phyloP scores from a whole-genome alignment of 2,888 invertebrate species.

The Hyppa rectilinea region DNA sequence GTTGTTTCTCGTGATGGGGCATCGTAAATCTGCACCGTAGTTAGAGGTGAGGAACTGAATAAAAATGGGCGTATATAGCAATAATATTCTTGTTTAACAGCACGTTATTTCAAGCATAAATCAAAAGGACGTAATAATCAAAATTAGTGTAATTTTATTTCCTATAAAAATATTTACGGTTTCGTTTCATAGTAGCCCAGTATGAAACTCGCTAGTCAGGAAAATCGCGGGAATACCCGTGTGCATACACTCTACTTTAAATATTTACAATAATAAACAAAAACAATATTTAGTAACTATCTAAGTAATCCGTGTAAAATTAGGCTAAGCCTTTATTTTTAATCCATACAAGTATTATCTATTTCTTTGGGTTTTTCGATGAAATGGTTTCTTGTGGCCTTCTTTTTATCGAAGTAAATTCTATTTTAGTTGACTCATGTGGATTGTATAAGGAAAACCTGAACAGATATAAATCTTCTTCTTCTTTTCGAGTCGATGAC shows the following conservation, averaged over 20 bases:
- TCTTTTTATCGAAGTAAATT: conserved; percentile 13
- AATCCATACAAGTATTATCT: conserved; percentile 20
- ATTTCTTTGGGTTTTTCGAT: conserved; percentile 8
- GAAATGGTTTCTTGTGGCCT: conserved; percentile 14
- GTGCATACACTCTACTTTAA: too few relatives aligned
- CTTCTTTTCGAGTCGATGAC: too few relatives aligned
- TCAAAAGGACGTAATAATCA: neutral
- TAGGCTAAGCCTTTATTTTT: conserved; percentile 19
- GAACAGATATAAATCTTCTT: neutral
- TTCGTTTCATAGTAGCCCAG: neutral
- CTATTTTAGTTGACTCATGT: conserved; percentile 10
- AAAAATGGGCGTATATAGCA: conserved; percentile 11
- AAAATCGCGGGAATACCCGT: neutral
- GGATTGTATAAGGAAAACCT: neutral
- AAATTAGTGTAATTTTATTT: conserved; percentile 24
- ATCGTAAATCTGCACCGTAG: conserved; percentile 36
- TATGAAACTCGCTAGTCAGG: neutral
- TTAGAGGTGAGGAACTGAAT: conserved; percentile 29
- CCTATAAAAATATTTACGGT: conserved; percentile 16
- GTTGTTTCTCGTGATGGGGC: conserved; percentile 28
- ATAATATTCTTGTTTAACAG: conserved; percentile 30
- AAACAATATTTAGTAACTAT: neutral
- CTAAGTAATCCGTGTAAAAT: conserved; percentile 15
- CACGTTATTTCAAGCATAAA: conserved; percentile 22
- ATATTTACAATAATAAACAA: neutral